Conservation (phyloP, 2,797 vertebrate genomes). For the Ctenosaura bakeri region DNA sequence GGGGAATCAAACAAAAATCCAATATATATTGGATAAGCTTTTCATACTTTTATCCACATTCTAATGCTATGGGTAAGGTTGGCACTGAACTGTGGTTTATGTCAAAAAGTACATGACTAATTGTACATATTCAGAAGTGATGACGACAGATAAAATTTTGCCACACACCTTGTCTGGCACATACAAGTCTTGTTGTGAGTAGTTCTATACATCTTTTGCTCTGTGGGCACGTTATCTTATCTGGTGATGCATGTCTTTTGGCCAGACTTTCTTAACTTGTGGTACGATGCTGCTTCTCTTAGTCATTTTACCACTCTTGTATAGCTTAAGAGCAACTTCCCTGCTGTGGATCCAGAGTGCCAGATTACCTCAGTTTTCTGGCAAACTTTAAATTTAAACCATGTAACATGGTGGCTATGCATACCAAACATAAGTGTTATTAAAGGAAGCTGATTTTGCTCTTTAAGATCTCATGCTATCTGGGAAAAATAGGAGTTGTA, state of each 20-base stretch:
- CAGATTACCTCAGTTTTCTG: constrained; percentile 53
- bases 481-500: too few species aligned
- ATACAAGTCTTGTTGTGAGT: constrained; percentile 18
- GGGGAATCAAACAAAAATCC: constrained; percentile 40
- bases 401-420: constrained; percentile 46
- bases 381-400: constrained; percentile 51
- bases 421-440: constrained; percentile 51
- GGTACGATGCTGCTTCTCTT: not conserved
- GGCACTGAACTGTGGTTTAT: constrained; percentile 57
- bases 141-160: constrained; percentile 56
- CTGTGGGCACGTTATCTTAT: not conserved
- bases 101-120: constrained; percentile 64
- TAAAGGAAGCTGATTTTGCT: not conserved
- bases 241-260: fast-evolving
- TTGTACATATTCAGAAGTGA: constrained; percentile 58
- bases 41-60: constrained; percentile 60
- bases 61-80: constrained; percentile 53
- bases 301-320: constrained; percentile 18
- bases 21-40: not conserved
- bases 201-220: constrained; percentile 50
- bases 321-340: constrained; percentile 54
- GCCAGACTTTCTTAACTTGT: constrained; percentile 23
- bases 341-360: constrained; percentile 19
- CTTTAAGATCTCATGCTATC: too few species aligned
- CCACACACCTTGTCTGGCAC: constrained; percentile 33